These are phyloP conservation scores for Colletes latitarsis DNA, from an alignment of 1,140 invertebrate genomes.

Conservation along the genomic window DNA sequence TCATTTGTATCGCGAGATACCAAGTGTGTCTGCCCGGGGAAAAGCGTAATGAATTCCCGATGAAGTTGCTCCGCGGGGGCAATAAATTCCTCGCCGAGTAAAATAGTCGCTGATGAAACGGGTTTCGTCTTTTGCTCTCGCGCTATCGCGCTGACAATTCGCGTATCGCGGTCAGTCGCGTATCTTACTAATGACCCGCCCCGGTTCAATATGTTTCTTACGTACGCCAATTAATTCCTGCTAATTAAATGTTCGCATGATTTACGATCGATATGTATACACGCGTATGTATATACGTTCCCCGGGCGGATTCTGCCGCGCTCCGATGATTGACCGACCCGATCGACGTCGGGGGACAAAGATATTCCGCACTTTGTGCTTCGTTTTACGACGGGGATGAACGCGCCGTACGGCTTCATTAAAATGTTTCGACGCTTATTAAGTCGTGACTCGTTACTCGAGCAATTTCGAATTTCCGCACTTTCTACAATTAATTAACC, in stretches of 20 bases:
- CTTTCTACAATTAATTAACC: not conserved
- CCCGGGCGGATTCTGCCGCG: not conserved
- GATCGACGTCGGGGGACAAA: not conserved
- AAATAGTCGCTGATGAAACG: slow-evolving; percentile 33
- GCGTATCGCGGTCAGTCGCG: slow-evolving; percentile 33
- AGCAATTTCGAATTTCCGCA: slow-evolving; percentile 14
- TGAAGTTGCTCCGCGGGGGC: slow-evolving; percentile 16
- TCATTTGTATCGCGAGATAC: not conserved
- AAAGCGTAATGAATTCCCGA: slow-evolving; percentile 25
- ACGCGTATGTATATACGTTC: too few species aligned
- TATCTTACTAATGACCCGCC: slow-evolving; percentile 39
- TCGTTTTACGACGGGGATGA: not conserved
- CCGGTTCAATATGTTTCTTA: slow-evolving; percentile 50
- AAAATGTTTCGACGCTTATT: not conserved
- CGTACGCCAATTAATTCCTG: slow-evolving; percentile 48
- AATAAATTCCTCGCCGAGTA: slow-evolving; percentile 29
- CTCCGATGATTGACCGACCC: not conserved
- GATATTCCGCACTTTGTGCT: not conserved
- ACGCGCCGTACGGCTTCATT: not conserved
- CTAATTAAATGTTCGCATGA: slow-evolving; percentile 52
- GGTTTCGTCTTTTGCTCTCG: slow-evolving; percentile 21
- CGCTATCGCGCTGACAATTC: slow-evolving; percentile 45
- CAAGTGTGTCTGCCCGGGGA: not conserved
- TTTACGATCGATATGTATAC: slow-evolving; percentile 27
- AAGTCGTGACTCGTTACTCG: not conserved